phyloP scores from a whole-genome alignment of 2,888 invertebrate genomes.

The Pristionchus japonicus region DNA sequence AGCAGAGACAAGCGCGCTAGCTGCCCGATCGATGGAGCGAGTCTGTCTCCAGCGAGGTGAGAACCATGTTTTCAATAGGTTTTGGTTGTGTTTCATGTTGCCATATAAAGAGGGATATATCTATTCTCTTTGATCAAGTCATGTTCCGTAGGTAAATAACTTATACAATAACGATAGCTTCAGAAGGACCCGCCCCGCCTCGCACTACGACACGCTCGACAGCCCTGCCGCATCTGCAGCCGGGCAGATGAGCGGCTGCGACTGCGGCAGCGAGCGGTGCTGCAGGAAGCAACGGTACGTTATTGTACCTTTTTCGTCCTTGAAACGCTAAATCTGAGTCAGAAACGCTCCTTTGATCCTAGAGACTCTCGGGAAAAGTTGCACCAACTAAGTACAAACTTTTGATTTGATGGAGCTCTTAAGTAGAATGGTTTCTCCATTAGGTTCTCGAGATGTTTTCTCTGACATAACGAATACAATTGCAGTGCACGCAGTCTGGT shows the following conservation, averaged over 20 bases:
- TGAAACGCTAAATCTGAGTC: too few species aligned
- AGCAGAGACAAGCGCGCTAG: conserved; percentile 31
- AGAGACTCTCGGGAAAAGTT: too few species aligned
- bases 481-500: conserved; percentile 44
- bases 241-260: conserved; percentile 13
- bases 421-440: too few species aligned
- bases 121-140: too few species aligned
- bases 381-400: too few species aligned
- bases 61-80: background rate
- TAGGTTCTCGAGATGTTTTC: too few species aligned
- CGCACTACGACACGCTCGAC: conserved; percentile 40
- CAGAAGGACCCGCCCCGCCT: conserved; percentile 35
- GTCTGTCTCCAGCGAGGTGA: background rate
- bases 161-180: background rate
- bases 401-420: too few species aligned
- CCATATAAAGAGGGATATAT: too few species aligned
- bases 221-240: background rate
- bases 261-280: conserved; percentile 47
- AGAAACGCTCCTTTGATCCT: too few species aligned
- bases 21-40: conserved; percentile 29
- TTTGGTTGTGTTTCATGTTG: background rate
- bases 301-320: too few species aligned
- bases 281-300: conserved; percentile 40
- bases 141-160: too few species aligned
- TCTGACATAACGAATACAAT: too few species aligned